A percentile compares a stretch with the other conserved stretches of the same genome.
These are phyloP conservation scores for Hoplodrina ambigua DNA, from an alignment of 2,888 invertebrate genomes.

Conservation along the genomic window DNA sequence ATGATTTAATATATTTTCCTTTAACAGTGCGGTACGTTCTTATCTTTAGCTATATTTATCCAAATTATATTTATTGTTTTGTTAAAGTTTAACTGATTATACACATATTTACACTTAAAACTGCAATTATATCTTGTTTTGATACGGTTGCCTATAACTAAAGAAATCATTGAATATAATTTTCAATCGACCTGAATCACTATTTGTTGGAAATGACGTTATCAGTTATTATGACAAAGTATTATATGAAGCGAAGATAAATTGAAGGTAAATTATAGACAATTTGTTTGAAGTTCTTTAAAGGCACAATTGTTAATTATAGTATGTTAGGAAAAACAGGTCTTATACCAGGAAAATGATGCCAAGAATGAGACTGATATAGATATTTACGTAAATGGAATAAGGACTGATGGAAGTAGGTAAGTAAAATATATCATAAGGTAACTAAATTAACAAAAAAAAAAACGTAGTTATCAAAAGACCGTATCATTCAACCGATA, in stretches of 20 bases:
- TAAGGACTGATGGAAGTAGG: background rate
- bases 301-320: slow-evolving; percentile 4
- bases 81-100: background rate
- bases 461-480: background rate
- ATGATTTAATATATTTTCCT: background rate
- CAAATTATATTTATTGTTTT: background rate
- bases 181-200: slow-evolving; percentile 45
- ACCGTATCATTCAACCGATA: background rate
- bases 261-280: slow-evolving; percentile 30
- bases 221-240: slow-evolving; percentile 20
- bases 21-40: background rate
- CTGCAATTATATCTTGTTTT: slow-evolving; percentile 15
- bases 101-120: background rate
- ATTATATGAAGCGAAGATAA: slow-evolving; percentile 9
- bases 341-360: slow-evolving; percentile 16
- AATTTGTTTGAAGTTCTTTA: slow-evolving; percentile 14
- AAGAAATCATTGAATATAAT: slow-evolving; percentile 25
- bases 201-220: slow-evolving; percentile 38
- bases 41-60: slow-evolving; percentile 1
- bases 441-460: background rate
- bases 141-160: slow-evolving; percentile 12
- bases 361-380: background rate
- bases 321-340: background rate
- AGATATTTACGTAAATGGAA: background rate
- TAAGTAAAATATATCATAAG: background rate